Evolutionary conservation across 2,888 invertebrate species (phyloP).

Genomic region (Piscicola geometra): DNA sequence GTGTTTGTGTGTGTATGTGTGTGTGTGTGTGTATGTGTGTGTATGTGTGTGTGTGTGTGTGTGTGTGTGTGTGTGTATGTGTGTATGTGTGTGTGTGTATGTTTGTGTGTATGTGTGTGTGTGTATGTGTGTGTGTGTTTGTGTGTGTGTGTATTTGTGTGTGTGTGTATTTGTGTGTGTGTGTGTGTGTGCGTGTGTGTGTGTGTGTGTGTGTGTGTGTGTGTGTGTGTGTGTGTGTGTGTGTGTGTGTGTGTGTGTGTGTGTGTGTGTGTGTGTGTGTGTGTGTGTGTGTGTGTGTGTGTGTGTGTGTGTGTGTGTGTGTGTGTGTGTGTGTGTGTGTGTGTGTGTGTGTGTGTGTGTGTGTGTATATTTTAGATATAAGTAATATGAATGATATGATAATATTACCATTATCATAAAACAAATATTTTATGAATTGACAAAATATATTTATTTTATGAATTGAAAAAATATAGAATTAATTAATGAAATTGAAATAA

Average conservation of each 20-base stretch:
- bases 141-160: neutral
- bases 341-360: slow-evolving; percentile 18
- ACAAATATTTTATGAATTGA: neutral
- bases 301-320: slow-evolving; percentile 17
- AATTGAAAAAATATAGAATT: too few relatives aligned
- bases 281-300: slow-evolving; percentile 5
- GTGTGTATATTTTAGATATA: too few relatives aligned
- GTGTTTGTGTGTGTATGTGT: slow-evolving; percentile 14
- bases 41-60: neutral
- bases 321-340: slow-evolving; percentile 18
- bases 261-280: slow-evolving; percentile 14
- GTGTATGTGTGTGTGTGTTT: slow-evolving; percentile 9
- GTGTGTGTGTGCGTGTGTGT: slow-evolving; percentile 11
- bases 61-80: slow-evolving; percentile 5
- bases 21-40: slow-evolving; percentile 7
- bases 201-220: slow-evolving; percentile 15
- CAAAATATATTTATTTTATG: too few relatives aligned
- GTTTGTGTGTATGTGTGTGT: slow-evolving; percentile 3
- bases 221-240: slow-evolving; percentile 17
- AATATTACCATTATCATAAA: neutral
- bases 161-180: neutral
- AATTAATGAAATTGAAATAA: too few relatives aligned
- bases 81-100: neutral
- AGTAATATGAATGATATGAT: neutral
- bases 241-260: slow-evolving; percentile 7